These are phyloP conservation scores for Camelus bactrianus DNA, from an alignment of 2,113 vertebrate species.

Conservation along the genomic window DNA sequence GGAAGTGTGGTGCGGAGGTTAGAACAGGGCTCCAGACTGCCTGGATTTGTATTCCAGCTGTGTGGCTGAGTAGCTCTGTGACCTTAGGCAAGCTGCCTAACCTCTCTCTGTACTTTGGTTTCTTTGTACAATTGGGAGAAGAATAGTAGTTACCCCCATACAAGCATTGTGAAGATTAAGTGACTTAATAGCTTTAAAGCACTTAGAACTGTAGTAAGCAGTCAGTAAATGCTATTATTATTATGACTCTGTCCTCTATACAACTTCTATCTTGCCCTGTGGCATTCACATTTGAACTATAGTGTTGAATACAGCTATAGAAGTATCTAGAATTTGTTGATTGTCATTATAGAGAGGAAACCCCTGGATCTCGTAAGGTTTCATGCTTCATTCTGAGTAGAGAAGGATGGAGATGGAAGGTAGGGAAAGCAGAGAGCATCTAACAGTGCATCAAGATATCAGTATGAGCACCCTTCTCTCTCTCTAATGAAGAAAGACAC, in stretches of 20 bases:
- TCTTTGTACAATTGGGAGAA: neutral
- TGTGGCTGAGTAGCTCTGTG: neutral
- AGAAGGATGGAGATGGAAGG: constrained; percentile 24
- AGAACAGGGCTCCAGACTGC: neutral
- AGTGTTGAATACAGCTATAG: neutral
- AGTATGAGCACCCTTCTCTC: neutral
- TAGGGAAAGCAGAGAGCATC: constrained; percentile 43
- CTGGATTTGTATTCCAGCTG: neutral
- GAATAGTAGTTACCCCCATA: neutral
- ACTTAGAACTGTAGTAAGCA: neutral
- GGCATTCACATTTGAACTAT: constrained; percentile 2
- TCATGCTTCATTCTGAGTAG: constrained; percentile 40
- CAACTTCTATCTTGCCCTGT: neutral
- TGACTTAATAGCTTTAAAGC: neutral
- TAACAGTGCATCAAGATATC: constrained; percentile 33
- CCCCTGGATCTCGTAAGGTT: neutral
- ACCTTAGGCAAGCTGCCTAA: neutral
- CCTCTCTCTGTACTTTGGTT: constrained; percentile 14
- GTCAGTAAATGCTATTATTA: constrained; percentile 6
- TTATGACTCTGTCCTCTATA: neutral
- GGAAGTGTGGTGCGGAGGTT: neutral
- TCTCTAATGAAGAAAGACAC: constrained; percentile 59
- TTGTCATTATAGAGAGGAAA: neutral
- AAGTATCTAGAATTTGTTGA: constrained; percentile 35
- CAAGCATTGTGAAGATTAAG: neutral